Conservation (phyloP, 92 coral and sea anemone species). For the Porites evermanni region DNA sequence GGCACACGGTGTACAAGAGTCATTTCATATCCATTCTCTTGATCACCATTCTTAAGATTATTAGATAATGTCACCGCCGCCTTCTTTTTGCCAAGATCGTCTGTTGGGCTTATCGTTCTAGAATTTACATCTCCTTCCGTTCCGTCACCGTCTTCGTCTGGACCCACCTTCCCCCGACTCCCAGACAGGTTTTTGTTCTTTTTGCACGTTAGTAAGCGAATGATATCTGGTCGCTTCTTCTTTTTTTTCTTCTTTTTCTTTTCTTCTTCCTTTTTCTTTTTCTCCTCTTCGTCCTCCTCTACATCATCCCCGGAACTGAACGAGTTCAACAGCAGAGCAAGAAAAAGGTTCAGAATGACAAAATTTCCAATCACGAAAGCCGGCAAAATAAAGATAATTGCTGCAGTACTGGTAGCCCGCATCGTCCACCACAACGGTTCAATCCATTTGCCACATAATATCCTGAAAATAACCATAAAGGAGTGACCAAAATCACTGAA, state of each 20-base stretch:
- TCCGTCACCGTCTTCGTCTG: conserved; percentile 80
- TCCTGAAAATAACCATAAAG: conserved; percentile 97
- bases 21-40: conserved; percentile 67
- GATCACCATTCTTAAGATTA: conserved; percentile 62
- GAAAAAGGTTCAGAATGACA: conserved; percentile 94
- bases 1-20: conserved; percentile 28
- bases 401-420: conserved; percentile 67
- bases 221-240: conserved; percentile 62
- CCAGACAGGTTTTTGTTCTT: conserved; percentile 71
- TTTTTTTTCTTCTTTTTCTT: conserved; percentile 66
- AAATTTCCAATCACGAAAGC: conserved; percentile 97
- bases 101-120: conserved; percentile 73
- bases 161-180: conserved; percentile 89
- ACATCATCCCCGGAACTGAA: conserved; percentile 91
- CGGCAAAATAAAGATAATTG: conserved; percentile 85
- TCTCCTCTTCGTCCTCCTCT: conserved; percentile 81
- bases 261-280: conserved; percentile 75
- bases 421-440: conserved; percentile 98
- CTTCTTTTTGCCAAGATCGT: conserved; percentile 72
- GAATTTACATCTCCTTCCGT: conserved; percentile 68
- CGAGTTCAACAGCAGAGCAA: conserved; percentile 95
- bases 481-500: conserved; percentile 92
- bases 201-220: conserved; percentile 57
- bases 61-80: conserved; percentile 73
- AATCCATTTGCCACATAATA: conserved; percentile 98